A percentile compares a stretch with the other conserved stretches of the same genome.
Evolutionary conservation across 2,888 invertebrate species (phyloP).

Genomic region (Galerucella pusilla): DNA sequence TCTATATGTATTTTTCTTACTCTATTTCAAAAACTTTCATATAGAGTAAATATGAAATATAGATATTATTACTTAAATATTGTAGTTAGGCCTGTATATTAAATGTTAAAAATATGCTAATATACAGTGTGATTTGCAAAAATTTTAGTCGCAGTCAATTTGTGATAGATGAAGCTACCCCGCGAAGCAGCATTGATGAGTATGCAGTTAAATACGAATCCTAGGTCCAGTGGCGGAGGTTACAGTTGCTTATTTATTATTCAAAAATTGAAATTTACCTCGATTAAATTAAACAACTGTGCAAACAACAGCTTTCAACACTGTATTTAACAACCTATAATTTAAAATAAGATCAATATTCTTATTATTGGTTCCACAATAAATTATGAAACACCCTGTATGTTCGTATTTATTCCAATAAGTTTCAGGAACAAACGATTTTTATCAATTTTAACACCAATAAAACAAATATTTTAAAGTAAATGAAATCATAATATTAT

Average conservation of each 20-base stretch:
- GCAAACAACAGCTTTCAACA: constrained; percentile 2
- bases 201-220: constrained; percentile 41
- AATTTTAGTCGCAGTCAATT: constrained; percentile 61
- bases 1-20: constrained; percentile 62
- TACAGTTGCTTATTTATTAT: constrained; percentile 10
- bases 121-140: constrained; percentile 65
- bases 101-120: constrained; percentile 67
- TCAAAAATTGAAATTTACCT: not conserved
- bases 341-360: not conserved
- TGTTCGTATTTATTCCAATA: constrained; percentile 15
- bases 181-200: constrained; percentile 45
- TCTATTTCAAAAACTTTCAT: constrained; percentile 63
- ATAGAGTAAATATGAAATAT: constrained; percentile 65
- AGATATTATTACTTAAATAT: constrained; percentile 66
- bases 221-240: constrained; percentile 31
- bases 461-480: not conserved
- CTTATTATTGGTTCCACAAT: constrained; percentile 14
- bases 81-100: constrained; percentile 67
- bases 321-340: constrained; percentile 16
- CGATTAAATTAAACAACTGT: not conserved
- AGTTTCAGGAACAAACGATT: constrained; percentile 10
- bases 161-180: constrained; percentile 56
- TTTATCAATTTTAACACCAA: constrained; percentile 1
- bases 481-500: not conserved
- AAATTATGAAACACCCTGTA: constrained; percentile 33